phyloP scores from a whole-genome alignment of 2,888 invertebrate species.

The Erannis defoliaria region DNA sequence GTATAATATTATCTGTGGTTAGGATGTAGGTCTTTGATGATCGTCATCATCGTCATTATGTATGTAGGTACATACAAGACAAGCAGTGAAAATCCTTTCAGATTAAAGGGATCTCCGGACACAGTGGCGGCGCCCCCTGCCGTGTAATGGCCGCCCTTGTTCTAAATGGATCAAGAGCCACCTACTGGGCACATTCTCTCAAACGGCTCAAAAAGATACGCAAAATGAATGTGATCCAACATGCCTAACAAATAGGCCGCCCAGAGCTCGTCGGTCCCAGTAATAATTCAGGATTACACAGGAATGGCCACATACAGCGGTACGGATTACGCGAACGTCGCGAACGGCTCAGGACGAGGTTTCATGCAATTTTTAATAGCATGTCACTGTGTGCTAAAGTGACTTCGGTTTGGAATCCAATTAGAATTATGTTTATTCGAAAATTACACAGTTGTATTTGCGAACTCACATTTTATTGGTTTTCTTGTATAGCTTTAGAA shows the following conservation, averaged over 20 bases:
- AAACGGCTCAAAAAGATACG: conserved; percentile 1
- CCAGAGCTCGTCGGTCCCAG: conserved; percentile 22
- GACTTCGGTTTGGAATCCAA: not conserved
- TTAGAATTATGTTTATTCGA: too few species aligned
- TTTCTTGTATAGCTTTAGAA: too few species aligned
- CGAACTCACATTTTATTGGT: too few species aligned
- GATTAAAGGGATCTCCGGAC: conserved; percentile 22
- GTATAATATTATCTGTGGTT: too few species aligned
- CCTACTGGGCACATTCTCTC: conserved; percentile 2
- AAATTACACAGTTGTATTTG: too few species aligned
- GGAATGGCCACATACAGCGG: conserved; percentile 31
- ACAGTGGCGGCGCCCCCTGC: conserved; percentile 37
- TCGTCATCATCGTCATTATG: too few species aligned
- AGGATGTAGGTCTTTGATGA: too few species aligned
- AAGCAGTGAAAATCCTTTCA: not conserved
- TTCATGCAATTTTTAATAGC: conserved; percentile 14
- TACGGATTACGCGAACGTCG: conserved; percentile 19
- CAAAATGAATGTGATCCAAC: conserved; percentile 22
- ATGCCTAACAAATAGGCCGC: conserved; percentile 25
- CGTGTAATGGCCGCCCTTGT: conserved; percentile 39
- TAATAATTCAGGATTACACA: conserved; percentile 35
- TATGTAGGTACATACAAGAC: too few species aligned
- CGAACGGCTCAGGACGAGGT: not conserved
- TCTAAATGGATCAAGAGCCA: conserved; percentile 34
- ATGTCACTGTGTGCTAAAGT: not conserved